These are phyloP conservation scores for Drosophila subpulchrella DNA, from an alignment of 1,140 invertebrate genomes.

Conservation along the genomic window DNA sequence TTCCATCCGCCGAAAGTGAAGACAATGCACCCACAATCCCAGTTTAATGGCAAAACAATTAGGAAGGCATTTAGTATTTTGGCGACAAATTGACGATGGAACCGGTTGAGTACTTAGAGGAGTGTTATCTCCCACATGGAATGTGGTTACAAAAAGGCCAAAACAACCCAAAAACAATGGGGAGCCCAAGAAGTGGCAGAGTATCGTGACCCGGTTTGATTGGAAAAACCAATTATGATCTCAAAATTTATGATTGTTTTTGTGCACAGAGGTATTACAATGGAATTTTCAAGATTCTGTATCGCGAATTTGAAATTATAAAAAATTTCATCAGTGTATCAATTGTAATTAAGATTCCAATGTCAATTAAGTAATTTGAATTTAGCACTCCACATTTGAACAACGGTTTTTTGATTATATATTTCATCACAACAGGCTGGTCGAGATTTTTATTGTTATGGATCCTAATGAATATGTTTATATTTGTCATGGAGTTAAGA, in stretches of 20 bases:
- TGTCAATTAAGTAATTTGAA: constrained; percentile 28
- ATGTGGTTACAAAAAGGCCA: constrained; percentile 32
- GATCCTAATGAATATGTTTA: background rate
- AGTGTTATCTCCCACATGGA: constrained; percentile 36
- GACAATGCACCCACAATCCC: constrained; percentile 64
- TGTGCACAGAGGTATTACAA: background rate
- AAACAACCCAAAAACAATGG: constrained; percentile 4
- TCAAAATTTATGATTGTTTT: constrained; percentile 11
- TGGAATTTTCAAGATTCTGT: background rate
- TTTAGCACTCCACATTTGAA: constrained; percentile 15
- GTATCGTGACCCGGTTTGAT: constrained; percentile 45
- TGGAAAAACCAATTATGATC: constrained; percentile 46
- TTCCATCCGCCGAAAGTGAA: constrained; percentile 8
- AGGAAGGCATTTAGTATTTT: constrained; percentile 69
- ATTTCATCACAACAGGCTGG: constrained; percentile 12
- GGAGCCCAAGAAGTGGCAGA: constrained; percentile 7
- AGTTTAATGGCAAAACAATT: constrained; percentile 78
- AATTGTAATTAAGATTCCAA: background rate
- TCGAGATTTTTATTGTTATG: background rate
- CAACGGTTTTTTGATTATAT: constrained; percentile 31
- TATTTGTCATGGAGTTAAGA: background rate
- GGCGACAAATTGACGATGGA: constrained; percentile 55
- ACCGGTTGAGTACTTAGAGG: constrained; percentile 54
- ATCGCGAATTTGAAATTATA: background rate
- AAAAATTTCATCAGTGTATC: constrained; percentile 14